Evolutionary conservation across 1,140 invertebrate species (phyloP).

Genomic region (Heterodera schachtii): DNA sequence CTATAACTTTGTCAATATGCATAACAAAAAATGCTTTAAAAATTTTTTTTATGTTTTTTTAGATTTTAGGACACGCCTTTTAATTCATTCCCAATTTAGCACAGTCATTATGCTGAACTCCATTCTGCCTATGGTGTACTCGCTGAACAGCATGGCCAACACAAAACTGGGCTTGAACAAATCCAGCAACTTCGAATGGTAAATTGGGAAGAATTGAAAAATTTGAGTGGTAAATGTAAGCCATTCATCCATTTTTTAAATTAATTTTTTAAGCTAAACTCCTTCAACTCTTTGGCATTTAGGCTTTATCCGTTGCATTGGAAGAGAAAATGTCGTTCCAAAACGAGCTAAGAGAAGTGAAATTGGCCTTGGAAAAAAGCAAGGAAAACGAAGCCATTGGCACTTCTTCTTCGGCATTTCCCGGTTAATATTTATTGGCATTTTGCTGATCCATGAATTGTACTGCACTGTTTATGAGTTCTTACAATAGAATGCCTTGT

Average conservation of each 20-base stretch:
- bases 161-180: conserved; percentile 27
- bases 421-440: too few species aligned
- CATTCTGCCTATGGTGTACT: conserved; percentile 46
- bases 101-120: conserved; percentile 50
- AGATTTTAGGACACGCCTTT: background rate
- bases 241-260: too few species aligned
- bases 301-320: conserved; percentile 47
- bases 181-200: conserved; percentile 52
- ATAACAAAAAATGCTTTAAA: too few species aligned
- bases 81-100: conserved; percentile 37
- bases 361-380: conserved; percentile 20
- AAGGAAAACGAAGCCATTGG: background rate
- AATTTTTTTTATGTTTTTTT: too few species aligned
- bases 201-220: background rate
- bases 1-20: too few species aligned
- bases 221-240: too few species aligned
- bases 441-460: too few species aligned
- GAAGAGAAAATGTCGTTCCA: conserved; percentile 54
- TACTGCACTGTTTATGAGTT: too few species aligned
- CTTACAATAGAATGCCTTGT: too few species aligned
- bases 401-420: conserved; percentile 1
- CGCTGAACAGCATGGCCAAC: conserved; percentile 13
- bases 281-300: background rate
- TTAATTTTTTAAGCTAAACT: too few species aligned
- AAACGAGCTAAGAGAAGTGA: conserved; percentile 38